Percentiles rank a stretch among this genome's conserved stretches.
Evolutionary conservation across 2,113 vertebrate species (phyloP).

Genomic region (Pelobates fuscus): DNA sequence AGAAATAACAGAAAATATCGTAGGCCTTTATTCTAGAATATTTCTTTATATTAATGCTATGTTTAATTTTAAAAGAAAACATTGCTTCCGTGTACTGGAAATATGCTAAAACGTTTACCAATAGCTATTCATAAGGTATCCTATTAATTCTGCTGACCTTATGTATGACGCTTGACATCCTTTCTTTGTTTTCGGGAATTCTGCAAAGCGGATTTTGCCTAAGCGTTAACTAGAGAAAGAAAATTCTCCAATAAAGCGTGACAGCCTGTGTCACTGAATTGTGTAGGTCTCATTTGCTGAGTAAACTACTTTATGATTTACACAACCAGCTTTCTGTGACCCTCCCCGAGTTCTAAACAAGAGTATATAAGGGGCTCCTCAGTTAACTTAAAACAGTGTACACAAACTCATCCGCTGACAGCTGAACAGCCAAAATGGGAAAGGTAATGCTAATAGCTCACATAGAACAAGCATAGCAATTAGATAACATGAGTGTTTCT

Average conservation of each 20-base stretch:
- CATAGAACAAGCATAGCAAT: neutral
- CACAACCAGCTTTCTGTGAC: conserved; percentile 20
- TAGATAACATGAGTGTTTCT: neutral
- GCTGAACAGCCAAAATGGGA: conserved; percentile 39
- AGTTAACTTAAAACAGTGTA: conserved; percentile 18
- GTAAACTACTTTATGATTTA: conserved; percentile 31
- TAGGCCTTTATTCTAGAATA: conserved; percentile 16
- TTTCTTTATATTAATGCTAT: neutral
- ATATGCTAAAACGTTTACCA: neutral
- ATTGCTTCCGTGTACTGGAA: conserved; percentile 19
- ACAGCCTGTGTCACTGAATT: conserved; percentile 38
- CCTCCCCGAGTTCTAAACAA: conserved; percentile 22
- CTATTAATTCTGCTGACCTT: conserved; percentile 45
- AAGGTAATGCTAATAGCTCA: conserved; percentile 28
- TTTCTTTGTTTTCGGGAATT: conserved; percentile 35
- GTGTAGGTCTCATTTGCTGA: conserved; percentile 44
- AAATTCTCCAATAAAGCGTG: conserved; percentile 49
- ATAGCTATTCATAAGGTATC: conserved; percentile 17
- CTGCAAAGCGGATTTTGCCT: conserved; percentile 45
- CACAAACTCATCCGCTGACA: conserved; percentile 9
- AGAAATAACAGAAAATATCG: too few species aligned
- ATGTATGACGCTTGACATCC: conserved; percentile 35
- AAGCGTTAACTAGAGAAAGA: conserved; percentile 43
- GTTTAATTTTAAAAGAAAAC: neutral
- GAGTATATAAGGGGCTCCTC: conserved; percentile 35